Base-by-base conservation (phyloP, 2,888 invertebrate genomes). In the Lasius platythorax region DNA sequence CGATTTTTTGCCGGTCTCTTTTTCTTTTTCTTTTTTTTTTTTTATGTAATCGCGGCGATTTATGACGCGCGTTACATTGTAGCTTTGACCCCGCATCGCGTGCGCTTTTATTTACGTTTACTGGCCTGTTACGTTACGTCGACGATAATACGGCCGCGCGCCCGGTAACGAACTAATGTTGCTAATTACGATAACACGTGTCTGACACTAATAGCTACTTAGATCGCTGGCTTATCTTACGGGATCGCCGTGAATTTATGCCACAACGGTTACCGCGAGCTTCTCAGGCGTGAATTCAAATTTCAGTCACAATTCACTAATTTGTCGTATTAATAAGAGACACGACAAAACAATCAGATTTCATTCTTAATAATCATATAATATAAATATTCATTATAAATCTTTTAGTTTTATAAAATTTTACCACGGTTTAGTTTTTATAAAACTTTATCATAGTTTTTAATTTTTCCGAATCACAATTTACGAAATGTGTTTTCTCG, bases 1-100 rank as follows among this genome's bases (percentile, higher is more conserved):
- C n/a, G 53, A 56, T 68, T 68, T 68, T 68, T 67, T 64, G 6
- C 53, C 37, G 18, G 50, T 53, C 37, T 53, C 6, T 66, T 40
- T 56, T 53, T 53, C 0, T 40, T 1, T n/a, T 5, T 58, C n/a
- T 64, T 63, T 37, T 11, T 18, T 30, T 28, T 43, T 74, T 53
- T 75, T 85, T 70, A 64, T 53, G n/a, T 33, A 84, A 84, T 63
- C 68, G 53, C 53, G 46, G 40, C 78, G 40, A 73, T 84, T 79
- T 78, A 61, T 83, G 79, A 85, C 64, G 64, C 70, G 46, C 67
- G 73, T 46, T 75, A 83, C 68, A 85, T 70, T 70, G 84, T 75
- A 74, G 28, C 79, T 85, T 70, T 84, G 84, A 85, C 64, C 84
- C 63, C 74, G 33, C 79, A 37, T 63, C 43, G 66, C 56, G 23